Base-by-base conservation (phyloP, 2,113 vertebrate genomes). In the Cardinalis cardinalis region DNA sequence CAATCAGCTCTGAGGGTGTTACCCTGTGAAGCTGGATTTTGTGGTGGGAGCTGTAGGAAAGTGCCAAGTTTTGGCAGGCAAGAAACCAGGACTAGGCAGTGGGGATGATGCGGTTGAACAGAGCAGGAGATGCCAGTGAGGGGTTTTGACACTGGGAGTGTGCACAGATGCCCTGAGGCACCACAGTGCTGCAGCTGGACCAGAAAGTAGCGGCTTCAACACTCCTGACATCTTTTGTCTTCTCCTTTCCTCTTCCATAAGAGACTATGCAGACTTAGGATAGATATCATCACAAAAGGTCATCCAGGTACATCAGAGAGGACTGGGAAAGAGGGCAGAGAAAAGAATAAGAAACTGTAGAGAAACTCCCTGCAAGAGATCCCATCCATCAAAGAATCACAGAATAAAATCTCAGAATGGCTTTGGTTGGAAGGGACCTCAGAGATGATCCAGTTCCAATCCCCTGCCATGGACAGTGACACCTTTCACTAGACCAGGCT, bases 101-200 rank as follows among this genome's bases (percentile, higher is more conserved):
- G 34, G 32, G 15, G 16, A 23, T 0, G 0, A 3, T 21, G 32
- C 17, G 31, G 19, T 1, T 38, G 77, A 59, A 34, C 5, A 3
- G 17, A 77, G 36, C 17, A 64, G 29, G 43, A 56, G 9, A 2
- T 19, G 49, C 19, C 32, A 29, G n/a, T n/a, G 34, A 31, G 12
- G 18, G 15, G 7, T 23, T 23, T 59, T 88, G 31, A 28, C 56
- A 31, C 21, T n/a, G 31, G 12, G 20, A 53, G 10, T 2, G 5
- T 13, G 29, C 29, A 49, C 17, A 48, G 48, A 4, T 60, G 29
- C 15, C 21, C 28, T 2, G 5, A 74, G 49, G 32, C 7, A 77
- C 14, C 38, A 23, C 0, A n/a, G 15, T 14, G 31, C 69, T 87
- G 43, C 17, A 68, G 31, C 48, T 80, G 73, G 34, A 49, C 12